A percentile compares a stretch with the other conserved stretches of the same genome.
Evolutionary conservation across 1,140 invertebrate genomes (phyloP).

Genomic region (Eumeta japonica): DNA sequence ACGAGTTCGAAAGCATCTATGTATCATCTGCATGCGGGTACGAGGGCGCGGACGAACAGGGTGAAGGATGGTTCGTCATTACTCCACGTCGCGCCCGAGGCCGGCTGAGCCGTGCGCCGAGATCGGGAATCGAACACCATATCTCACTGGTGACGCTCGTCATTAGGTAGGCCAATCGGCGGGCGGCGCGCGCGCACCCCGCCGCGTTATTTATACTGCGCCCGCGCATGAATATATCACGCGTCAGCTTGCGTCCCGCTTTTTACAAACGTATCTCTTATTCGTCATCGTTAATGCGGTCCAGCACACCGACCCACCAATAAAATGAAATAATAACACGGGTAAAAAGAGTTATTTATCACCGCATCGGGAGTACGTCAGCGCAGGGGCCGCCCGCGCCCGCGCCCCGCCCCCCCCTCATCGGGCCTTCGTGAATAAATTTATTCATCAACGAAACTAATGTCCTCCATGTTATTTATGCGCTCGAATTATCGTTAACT

Average conservation of each 20-base stretch:
- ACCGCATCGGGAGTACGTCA: too few species aligned
- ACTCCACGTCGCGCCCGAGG: conserved; percentile 36
- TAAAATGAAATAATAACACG: conserved; percentile 32
- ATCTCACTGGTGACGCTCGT: conserved; percentile 16
- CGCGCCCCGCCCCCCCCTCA: too few species aligned
- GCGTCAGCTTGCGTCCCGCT: conserved; percentile 40
- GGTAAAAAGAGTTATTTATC: conserved; percentile 32
- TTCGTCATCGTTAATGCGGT: conserved; percentile 49
- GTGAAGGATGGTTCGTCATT: conserved; percentile 26
- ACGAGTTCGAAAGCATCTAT: not conserved
- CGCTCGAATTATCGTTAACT: too few species aligned
- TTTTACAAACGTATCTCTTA: conserved; percentile 46
- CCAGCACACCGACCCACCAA: conserved; percentile 21
- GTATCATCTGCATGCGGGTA: not conserved
- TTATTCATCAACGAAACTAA: too few species aligned
- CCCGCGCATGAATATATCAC: conserved; percentile 43
- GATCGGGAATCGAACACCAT: conserved; percentile 14
- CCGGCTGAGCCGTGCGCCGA: too few species aligned
- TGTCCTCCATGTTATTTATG: too few species aligned
- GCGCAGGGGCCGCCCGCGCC: too few species aligned
- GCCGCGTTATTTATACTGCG: conserved; percentile 44
- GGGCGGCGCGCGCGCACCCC: conserved; percentile 38
- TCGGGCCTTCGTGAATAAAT: too few species aligned
- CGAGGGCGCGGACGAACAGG: not conserved
- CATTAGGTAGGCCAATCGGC: conserved; percentile 40